Conservation (phyloP, 2,888 invertebrate species). For the Lypha dubia region DNA sequence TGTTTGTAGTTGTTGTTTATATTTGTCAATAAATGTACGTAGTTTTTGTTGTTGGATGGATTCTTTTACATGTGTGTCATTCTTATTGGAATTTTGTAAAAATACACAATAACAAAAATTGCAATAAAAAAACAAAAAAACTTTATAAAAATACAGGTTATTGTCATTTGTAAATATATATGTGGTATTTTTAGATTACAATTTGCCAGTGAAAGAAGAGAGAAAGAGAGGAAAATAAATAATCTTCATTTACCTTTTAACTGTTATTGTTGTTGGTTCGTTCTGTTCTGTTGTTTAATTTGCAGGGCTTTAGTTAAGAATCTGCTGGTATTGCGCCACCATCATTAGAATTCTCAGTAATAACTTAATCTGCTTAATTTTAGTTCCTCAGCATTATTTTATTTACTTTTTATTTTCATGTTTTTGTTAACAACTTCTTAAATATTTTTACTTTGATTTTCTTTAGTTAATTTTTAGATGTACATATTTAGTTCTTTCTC, state of each 20-base stretch:
- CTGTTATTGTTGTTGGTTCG: neutral
- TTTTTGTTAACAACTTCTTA: conserved; percentile 29
- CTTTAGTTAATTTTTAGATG: conserved; percentile 8
- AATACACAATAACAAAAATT: conserved; percentile 1
- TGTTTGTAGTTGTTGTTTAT: conserved; percentile 9
- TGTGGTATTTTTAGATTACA: conserved; percentile 40
- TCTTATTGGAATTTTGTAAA: conserved; percentile 57
- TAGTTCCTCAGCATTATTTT: conserved; percentile 37
- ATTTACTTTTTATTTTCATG: conserved; percentile 34
- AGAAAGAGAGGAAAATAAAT: conserved; percentile 3
- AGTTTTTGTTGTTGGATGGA: conserved; percentile 43
- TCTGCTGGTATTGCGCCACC: conserved; percentile 7
- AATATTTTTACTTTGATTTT: conserved; percentile 21
- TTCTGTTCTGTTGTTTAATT: neutral
- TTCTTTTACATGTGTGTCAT: conserved; percentile 65
- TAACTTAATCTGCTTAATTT: conserved; percentile 71
- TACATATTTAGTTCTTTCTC: conserved; percentile 9
- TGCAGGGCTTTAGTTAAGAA: conserved; percentile 8
- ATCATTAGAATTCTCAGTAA: conserved; percentile 50
- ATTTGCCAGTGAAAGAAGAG: conserved; percentile 19
- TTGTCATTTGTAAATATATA: conserved; percentile 50
- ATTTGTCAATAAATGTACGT: neutral
- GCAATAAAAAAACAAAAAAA: too few species aligned
- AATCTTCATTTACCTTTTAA: conserved; percentile 25
- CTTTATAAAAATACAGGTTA: conserved; percentile 64